Conservation (phyloP, 53 echinoderm and acorn worm genomes). For the Apostichopus leukothele region DNA sequence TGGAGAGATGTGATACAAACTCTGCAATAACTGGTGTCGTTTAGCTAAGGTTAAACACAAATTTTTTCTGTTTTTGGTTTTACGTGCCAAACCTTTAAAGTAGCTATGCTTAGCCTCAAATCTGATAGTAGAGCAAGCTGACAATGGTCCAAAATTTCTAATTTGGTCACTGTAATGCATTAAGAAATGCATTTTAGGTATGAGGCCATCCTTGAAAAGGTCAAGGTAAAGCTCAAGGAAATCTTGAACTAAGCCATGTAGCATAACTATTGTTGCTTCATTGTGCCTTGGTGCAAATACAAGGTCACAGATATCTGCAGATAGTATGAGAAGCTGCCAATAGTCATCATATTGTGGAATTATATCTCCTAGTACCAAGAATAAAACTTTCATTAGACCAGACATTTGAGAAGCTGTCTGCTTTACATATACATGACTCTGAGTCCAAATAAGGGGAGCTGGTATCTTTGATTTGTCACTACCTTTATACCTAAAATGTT, state of each 20-base stretch:
- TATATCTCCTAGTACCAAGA: slow-evolving; percentile 3
- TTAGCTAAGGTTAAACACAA: neutral
- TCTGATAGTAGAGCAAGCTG: neutral
- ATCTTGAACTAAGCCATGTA: neutral
- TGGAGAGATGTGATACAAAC: neutral
- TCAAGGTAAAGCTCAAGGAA: slow-evolving; percentile 11
- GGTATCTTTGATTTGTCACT: slow-evolving; percentile 18
- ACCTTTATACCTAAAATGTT: slow-evolving; percentile 3
- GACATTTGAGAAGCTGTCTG: slow-evolving; percentile 18
- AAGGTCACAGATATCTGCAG: neutral
- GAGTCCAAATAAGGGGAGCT: neutral
- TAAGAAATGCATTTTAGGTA: slow-evolving; percentile 28
- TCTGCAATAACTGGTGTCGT: neutral
- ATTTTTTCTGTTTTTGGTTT: too few relatives aligned
- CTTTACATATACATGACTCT: neutral
- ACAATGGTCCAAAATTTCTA: slow-evolving; percentile 17
- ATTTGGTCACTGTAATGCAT: slow-evolving; percentile 12
- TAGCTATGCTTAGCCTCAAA: neutral
- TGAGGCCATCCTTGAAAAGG: slow-evolving; percentile 7
- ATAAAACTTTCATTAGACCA: neutral
- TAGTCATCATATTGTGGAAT: slow-evolving; percentile 7
- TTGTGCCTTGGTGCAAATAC: neutral
- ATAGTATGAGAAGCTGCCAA: neutral
- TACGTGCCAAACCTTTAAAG: too few relatives aligned
- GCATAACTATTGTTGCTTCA: neutral